Conservation (phyloP, 1,140 invertebrate genomes). For the Drosophila suzukii region DNA sequence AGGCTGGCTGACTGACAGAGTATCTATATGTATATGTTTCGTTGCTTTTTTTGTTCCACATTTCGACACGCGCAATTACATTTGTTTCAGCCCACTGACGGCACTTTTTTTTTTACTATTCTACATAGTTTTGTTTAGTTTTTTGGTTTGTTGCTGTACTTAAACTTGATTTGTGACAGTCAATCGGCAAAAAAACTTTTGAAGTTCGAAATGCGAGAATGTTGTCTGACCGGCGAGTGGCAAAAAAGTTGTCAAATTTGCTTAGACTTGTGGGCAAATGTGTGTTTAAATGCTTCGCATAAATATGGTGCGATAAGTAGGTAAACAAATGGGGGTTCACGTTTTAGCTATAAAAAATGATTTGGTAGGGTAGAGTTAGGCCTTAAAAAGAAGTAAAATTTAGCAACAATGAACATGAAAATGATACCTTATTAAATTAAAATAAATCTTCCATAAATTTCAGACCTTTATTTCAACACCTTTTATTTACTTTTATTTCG, state of each 20-base stretch:
- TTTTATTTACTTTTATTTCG: constrained; percentile 11
- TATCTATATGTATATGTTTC: constrained; percentile 9
- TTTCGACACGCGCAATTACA: constrained; percentile 72
- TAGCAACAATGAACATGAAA: too few species aligned
- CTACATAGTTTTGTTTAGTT: constrained; percentile 48
- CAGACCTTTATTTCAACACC: constrained; percentile 21
- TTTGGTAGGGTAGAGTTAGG: too few species aligned
- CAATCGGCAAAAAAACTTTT: constrained; percentile 55
- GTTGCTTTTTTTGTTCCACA: constrained; percentile 37
- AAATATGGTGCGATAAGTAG: constrained; percentile 5
- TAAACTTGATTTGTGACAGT: constrained; percentile 62
- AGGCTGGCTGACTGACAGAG: constrained; percentile 24
- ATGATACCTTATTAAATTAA: not conserved
- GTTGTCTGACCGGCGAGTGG: constrained; percentile 34
- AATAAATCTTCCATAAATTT: constrained; percentile 1
- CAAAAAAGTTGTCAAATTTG: constrained; percentile 66
- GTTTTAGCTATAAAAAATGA: not conserved
- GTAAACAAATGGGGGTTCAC: constrained; percentile 5
- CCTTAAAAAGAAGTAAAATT: too few species aligned
- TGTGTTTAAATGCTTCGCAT: constrained; percentile 19
- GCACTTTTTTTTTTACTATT: constrained; percentile 40
- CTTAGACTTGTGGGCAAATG: constrained; percentile 29
- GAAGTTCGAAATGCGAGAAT: constrained; percentile 48
- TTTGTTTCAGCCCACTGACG: constrained; percentile 48
- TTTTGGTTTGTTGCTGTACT: constrained; percentile 36